Conservation (phyloP, 37 sponge, comb jelly and placozoan genomes). For the Theonella swinhoei region DNA sequence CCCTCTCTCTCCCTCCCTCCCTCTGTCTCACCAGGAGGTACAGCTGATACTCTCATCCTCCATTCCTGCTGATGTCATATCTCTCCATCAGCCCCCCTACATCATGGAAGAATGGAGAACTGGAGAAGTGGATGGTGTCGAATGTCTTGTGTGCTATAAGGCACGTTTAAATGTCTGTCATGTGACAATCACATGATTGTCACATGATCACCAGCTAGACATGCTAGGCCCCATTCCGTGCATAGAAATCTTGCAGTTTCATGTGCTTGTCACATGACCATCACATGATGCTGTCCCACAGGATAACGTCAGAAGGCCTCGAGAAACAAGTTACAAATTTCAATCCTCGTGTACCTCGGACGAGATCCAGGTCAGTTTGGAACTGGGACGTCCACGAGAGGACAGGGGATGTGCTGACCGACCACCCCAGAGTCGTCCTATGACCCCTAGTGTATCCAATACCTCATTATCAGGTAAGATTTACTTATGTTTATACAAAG, state of each 20-base stretch:
- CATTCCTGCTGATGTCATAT: conserved; percentile 61
- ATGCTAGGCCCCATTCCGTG: too few species aligned
- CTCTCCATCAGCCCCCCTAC: conserved; percentile 51
- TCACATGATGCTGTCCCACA: conserved; percentile 3
- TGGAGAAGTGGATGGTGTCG: conserved; percentile 35
- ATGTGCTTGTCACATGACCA: background rate
- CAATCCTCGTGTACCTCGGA: background rate
- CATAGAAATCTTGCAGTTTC: too few species aligned
- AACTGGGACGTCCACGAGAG: background rate
- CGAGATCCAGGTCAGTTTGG: conserved; percentile 24
- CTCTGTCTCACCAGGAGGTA: conserved; percentile 41
- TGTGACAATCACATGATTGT: background rate
- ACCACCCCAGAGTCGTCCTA: background rate
- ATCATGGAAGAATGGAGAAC: conserved; percentile 62
- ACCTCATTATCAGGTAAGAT: background rate
- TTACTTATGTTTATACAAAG: background rate
- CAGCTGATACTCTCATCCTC: conserved; percentile 52
- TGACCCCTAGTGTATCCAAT: background rate
- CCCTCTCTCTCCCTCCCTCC: background rate
- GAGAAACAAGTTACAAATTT: conserved; percentile 31
- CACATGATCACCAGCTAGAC: too few species aligned
- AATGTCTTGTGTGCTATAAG: conserved; percentile 59
- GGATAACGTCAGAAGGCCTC: conserved; percentile 59
- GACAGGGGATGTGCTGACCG: background rate
- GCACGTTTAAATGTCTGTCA: background rate